Evolutionary conservation across 2,888 invertebrate species (phyloP).

Genomic region (Acleris cristana): DNA sequence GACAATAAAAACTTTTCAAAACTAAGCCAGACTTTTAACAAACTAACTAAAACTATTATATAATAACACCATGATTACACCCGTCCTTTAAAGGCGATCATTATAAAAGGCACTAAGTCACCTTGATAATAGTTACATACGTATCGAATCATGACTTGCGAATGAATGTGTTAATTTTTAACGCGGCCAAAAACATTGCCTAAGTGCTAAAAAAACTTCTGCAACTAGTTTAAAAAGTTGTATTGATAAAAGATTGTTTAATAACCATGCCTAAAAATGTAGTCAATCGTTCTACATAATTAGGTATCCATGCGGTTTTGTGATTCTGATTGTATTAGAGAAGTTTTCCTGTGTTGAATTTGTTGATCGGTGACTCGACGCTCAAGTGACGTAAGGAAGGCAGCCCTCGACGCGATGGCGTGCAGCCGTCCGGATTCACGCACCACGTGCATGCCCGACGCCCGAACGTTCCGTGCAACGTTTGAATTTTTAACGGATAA

Average conservation of each 20-base stretch:
- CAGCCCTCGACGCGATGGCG: conserved; percentile 26
- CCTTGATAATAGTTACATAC: conserved; percentile 24
- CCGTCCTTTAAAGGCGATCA: conserved; percentile 16
- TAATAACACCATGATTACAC: neutral
- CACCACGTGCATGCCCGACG: conserved; percentile 16
- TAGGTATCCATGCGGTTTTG: neutral
- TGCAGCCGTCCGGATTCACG: conserved; percentile 30
- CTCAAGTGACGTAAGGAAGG: conserved; percentile 3
- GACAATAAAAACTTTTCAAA: conserved; percentile 11
- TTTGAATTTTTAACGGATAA: conserved; percentile 31
- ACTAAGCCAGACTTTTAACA: conserved; percentile 8
- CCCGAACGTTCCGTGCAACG: conserved; percentile 7
- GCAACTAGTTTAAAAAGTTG: conserved; percentile 26
- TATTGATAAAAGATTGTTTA: neutral
- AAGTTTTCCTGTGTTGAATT: conserved; percentile 32
- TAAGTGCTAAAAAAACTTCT: conserved; percentile 13
- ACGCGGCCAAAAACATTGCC: conserved; percentile 6
- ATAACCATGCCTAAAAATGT: neutral
- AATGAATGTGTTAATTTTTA: conserved; percentile 34
- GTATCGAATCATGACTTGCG: conserved; percentile 29
- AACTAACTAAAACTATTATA: neutral
- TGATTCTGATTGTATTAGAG: neutral
- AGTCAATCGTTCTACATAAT: neutral
- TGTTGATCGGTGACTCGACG: conserved; percentile 28
- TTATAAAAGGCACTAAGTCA: conserved; percentile 29